Evolutionary conservation across 2,113 vertebrate genomes (phyloP), one percentile per base, ranked within the genome.

Genomic region (Uropsilus gracilis): DNA sequence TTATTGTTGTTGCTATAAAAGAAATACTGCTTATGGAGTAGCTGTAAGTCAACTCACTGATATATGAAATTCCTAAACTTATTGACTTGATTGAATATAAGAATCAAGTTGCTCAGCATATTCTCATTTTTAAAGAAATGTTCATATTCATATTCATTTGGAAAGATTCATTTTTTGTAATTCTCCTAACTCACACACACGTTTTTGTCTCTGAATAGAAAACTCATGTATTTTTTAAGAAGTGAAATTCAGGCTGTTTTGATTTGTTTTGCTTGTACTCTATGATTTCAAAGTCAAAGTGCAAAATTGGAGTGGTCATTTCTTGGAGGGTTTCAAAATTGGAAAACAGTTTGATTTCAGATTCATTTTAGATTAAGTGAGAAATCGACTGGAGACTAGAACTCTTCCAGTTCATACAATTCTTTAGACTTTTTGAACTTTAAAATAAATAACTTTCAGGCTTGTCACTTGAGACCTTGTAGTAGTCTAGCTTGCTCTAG

Each of bases 261-360:
- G 22, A 83, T 91, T 95, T 92, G 37, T 16, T 87, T 78, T 78
- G n/a, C 5, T 76, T 59, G 24, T 69, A 9, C 63, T 3, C 44
- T 64, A 34, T 7, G 77, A 3, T 90, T 94, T 95, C 5, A 77
- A 73, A 59, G 18, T 95, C 34, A 94, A n/a, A 9, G 30, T 94
- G 1, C 78, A 94, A 85, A 87, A 73, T 64, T 87, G 50, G 69
- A 59, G 8, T 57, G n/a, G 32, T 55, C 53, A 81, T 90, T 96
- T 34, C 53, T 93, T 95, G 18, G 22, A 90, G 28, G 86, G 57
- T 30, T 91, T 91, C 75, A 95, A 88, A 94, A 78, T 86, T 77
- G 37, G 50, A 90, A 88, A 90, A 57, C 46, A 48, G 50, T 75
- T 95, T 90, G 59, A 77, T 91, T 92, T 94, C 8, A 80, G 89